Evolutionary conservation across 35 echinoderm and acorn worm species (phyloP).

Genomic region (Ophioderma brevispina): DNA sequence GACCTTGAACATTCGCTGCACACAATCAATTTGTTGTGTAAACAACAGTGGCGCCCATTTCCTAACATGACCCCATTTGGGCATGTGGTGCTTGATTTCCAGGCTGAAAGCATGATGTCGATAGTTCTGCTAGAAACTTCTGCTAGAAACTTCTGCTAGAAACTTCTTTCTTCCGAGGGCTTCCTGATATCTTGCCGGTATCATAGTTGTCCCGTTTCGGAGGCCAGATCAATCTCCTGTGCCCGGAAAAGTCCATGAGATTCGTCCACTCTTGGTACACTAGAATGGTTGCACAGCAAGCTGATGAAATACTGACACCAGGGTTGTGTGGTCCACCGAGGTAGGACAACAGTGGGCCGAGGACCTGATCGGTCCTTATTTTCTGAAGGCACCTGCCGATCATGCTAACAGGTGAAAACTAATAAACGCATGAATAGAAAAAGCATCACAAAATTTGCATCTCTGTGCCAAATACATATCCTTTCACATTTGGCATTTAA

Average conservation of each 20-base stretch:
- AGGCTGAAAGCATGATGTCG: slow-evolving; percentile 4
- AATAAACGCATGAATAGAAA: neutral
- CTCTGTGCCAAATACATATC: slow-evolving; percentile 56
- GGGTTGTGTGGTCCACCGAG: too few relatives aligned
- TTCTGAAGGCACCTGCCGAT: slow-evolving; percentile 33
- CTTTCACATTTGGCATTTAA: neutral
- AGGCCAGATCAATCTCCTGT: neutral
- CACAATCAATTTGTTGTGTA: neutral
- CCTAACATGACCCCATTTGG: neutral
- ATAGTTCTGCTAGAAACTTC: neutral
- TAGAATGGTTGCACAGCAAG: neutral
- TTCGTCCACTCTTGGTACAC: neutral
- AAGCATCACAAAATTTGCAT: slow-evolving; percentile 47
- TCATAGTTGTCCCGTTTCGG: neutral
- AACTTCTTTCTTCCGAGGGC: too few relatives aligned
- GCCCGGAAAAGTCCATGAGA: neutral
- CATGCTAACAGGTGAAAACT: slow-evolving; percentile 66
- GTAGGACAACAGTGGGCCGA: slow-evolving; percentile 19
- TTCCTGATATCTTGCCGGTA: slow-evolving; percentile 27
- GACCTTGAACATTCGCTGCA: neutral
- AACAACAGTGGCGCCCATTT: slow-evolving; percentile 17
- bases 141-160: too few relatives aligned
- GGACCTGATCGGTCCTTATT: slow-evolving; percentile 46
- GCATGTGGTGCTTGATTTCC: slow-evolving; percentile 33
- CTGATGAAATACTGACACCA: slow-evolving; percentile 26